Base-by-base conservation (phyloP, 2,113 vertebrate genomes). In the Sinocyclocheilus rhinocerous region DNA sequence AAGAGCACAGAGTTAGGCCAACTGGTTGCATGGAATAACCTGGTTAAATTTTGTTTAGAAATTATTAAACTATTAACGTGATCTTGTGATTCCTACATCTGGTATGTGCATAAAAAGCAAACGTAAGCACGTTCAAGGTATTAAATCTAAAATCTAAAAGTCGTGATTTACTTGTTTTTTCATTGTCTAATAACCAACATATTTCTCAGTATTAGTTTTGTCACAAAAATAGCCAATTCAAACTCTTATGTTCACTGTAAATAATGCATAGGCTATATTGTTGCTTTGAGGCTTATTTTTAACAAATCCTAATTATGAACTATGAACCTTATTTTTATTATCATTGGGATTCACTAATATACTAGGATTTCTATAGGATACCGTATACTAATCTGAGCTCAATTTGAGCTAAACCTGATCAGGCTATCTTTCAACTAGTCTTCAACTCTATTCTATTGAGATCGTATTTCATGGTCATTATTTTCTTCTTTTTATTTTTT, bases 401-500 rank as follows among this genome's bases (percentile, higher is more conserved):
- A 50, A 76, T 50, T 26, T 50, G 45, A 50, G 72, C 63, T 29
- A 5, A 63, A 5, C 29, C 18, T 20, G 67, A 24, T 9, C 12
- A 33, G 20, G 4, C 50, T 79, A 3, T 45, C 26, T 65, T 48
- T 45, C 42, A 42, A 42, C 42, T 42, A 42, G 42, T 42, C 7
- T 42, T 42, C 42, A 57, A 4, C 7, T 29, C 15, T 33, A 6
- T 80, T 61, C 29, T 15, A 1, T 4, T 39, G 22, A n/a, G 36
- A 83, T 83, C n/a, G 36, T 15, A 57, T n/a, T 83, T 52, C 45
- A 83, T 70, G 81, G 8, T 50, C 4, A 33, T 55, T 55, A 70
- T 83, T 50, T 67, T 10, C 12, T 26, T 55, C 12, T 63, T 59
- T 78, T 50, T 9, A 2, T 78, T 29, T 15, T 45, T 16, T 29